phyloP scores from a whole-genome alignment of 1,140 invertebrate species.

The Leptonema lineaticorne region DNA sequence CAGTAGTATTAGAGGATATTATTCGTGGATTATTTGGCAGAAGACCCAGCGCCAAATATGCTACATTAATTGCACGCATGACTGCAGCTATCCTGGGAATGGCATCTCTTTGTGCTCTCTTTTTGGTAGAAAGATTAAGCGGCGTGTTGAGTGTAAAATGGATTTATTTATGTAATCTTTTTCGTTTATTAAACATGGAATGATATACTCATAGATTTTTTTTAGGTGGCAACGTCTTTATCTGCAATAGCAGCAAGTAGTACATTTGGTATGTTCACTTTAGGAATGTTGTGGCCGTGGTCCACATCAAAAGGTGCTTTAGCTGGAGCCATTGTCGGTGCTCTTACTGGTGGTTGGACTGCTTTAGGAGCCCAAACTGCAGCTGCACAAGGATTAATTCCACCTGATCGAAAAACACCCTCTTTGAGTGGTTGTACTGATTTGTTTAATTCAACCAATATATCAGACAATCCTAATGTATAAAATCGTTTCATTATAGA shows the following conservation, averaged over 20 bases:
- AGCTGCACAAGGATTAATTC: conserved; percentile 48
- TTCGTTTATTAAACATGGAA: neutral
- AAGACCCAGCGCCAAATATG: conserved; percentile 61
- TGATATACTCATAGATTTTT: neutral
- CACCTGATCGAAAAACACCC: conserved; percentile 38
- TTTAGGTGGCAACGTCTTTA: conserved; percentile 68
- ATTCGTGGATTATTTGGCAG: conserved; percentile 68
- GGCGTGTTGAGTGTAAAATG: conserved; percentile 67
- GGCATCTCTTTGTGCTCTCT: conserved; percentile 64
- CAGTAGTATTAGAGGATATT: conserved; percentile 80
- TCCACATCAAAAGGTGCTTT: conserved; percentile 69
- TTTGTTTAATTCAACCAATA: conserved; percentile 25
- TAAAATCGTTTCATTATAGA: neutral
- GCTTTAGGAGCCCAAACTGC: conserved; percentile 59
- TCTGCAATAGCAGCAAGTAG: conserved; percentile 82
- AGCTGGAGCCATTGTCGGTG: conserved; percentile 59
- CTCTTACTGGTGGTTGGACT: conserved; percentile 58
- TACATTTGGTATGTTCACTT: conserved; percentile 79
- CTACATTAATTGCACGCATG: conserved; percentile 66
- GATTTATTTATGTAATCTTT: neutral
- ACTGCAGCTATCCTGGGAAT: conserved; percentile 65
- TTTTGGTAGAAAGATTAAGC: conserved; percentile 70
- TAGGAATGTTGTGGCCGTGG: conserved; percentile 84
- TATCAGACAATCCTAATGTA: conserved; percentile 16
- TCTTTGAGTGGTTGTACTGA: conserved; percentile 20